Base-by-base conservation (phyloP, 2,888 invertebrate species). In the Melanostoma mellinum region DNA sequence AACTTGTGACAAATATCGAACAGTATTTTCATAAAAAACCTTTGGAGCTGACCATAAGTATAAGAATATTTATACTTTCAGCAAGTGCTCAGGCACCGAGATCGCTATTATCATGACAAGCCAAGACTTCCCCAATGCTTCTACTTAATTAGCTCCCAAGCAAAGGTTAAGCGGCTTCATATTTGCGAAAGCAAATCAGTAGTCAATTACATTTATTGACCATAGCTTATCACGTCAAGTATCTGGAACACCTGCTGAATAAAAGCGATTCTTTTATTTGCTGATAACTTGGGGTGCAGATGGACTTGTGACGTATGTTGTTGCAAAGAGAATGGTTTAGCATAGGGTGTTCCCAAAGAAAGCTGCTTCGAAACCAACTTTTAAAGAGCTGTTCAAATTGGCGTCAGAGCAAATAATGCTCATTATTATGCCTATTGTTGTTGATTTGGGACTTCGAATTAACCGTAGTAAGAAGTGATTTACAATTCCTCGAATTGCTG, bases 241-340 rank as follows among this genome's bases (percentile, higher is more conserved):
- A 44, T n/a, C n/a, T 44, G 44, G 44, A 60, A 60, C 60, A 60
- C 60, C 60, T 60, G 60, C 60, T 33, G 2, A 33, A 60, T 20
- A 20, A 20, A 20, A 20, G 20, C 20, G 20, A 20, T 20, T 20
- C 42, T 4, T 9, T 10, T 44, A 20, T 38, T 55, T 9, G 30
- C 5, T 42, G 9, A 32, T 2, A 42, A 10, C 9, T n/a, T 10
- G 20, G 10, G 33, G 60, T 60, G 44, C 60, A 60, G 2, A 10
- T 44, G 60, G 44, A 60, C 60, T 60, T 60, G 10, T 60, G 60
- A 60, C 60, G 60, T 60, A 60, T 20, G 20, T 42, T 44, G 6
- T 3, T 42, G 33, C 6, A 30, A 33, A 8, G 6, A 30, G 3
- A 44, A 44, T 3, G 5, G 9, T 20, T 42, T 6, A n/a, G 3